Conservation (phyloP, 1,140 invertebrate species). For the Caenorhabditis latens region DNA sequence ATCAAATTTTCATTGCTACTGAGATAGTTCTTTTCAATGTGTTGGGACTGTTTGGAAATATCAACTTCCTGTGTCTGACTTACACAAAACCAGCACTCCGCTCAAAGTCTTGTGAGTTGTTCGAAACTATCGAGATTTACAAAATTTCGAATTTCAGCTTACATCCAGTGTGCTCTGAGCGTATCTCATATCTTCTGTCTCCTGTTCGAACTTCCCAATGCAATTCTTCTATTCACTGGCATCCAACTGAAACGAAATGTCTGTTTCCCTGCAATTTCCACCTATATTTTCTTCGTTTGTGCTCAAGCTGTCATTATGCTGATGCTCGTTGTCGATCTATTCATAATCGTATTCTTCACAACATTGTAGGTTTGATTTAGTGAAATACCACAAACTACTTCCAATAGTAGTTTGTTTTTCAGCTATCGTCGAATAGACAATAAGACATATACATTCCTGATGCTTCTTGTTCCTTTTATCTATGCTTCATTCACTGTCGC, state of each 20-base stretch:
- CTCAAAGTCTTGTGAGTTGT: slow-evolving; percentile 34
- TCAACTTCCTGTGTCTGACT: slow-evolving; percentile 18
- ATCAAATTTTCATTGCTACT: slow-evolving; percentile 27
- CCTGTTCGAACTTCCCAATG: slow-evolving; percentile 20
- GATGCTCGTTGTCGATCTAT: slow-evolving; percentile 8
- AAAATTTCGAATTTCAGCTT: neutral
- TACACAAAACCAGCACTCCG: neutral
- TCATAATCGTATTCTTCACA: slow-evolving; percentile 22
- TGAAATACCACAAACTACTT: neutral
- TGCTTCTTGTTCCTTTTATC: neutral
- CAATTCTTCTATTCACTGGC: slow-evolving; percentile 17
- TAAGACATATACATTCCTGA: neutral
- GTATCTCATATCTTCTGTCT: slow-evolving; percentile 21
- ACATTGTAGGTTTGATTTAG: neutral
- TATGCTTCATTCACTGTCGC: slow-evolving; percentile 26
- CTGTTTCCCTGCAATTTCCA: neutral
- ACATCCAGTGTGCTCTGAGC: slow-evolving; percentile 47
- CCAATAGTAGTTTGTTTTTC: neutral
- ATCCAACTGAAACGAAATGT: neutral
- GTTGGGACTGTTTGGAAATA: slow-evolving; percentile 33
- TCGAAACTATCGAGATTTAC: neutral
- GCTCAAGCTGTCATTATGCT: slow-evolving; percentile 41
- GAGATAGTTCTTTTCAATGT: slow-evolving; percentile 40
- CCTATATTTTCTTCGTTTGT: slow-evolving; percentile 21
- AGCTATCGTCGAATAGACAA: neutral